Evolutionary conservation across 2,888 invertebrate species (phyloP).

Genomic region (Drymonia ruficornis): DNA sequence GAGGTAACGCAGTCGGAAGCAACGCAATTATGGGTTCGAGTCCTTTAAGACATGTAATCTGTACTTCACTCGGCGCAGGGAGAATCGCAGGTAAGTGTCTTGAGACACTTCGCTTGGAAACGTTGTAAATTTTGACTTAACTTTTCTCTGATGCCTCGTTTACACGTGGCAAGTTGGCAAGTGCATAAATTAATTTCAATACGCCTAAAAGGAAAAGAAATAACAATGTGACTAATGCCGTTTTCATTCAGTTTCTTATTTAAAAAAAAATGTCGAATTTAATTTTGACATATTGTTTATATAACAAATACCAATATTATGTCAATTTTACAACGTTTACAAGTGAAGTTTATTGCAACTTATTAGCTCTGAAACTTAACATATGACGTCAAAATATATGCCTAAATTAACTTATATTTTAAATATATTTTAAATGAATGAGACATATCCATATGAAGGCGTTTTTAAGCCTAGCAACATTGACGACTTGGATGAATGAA

Average conservation of each 20-base stretch:
- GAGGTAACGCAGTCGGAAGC: not conserved
- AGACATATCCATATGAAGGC: slow-evolving; percentile 51
- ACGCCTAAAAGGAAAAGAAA: too few relatives aligned
- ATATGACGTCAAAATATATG: not conserved
- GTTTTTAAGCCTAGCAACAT: slow-evolving; percentile 12
- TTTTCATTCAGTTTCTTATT: too few relatives aligned
- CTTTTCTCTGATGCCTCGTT: too few relatives aligned
- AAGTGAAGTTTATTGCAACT: slow-evolving; percentile 2
- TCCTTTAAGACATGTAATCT: not conserved
- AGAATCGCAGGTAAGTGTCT: slow-evolving; percentile 11
- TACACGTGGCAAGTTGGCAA: too few relatives aligned
- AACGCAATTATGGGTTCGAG: slow-evolving; percentile 9
- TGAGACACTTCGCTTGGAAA: not conserved
- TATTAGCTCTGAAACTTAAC: not conserved
- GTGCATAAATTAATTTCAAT: too few relatives aligned
- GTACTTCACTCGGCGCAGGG: not conserved
- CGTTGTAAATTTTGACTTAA: not conserved
- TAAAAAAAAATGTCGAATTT: too few relatives aligned
- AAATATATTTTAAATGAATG: slow-evolving; percentile 13
- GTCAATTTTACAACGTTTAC: slow-evolving; percentile 19
- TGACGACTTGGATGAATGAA: slow-evolving; percentile 23
- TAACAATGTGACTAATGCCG: too few relatives aligned
- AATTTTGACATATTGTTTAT: too few relatives aligned
- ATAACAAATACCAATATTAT: too few relatives aligned
- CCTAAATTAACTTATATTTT: too few relatives aligned